Base-by-base conservation (phyloP, 2,113 vertebrate species). In the Rhabdomys dilectus region DNA sequence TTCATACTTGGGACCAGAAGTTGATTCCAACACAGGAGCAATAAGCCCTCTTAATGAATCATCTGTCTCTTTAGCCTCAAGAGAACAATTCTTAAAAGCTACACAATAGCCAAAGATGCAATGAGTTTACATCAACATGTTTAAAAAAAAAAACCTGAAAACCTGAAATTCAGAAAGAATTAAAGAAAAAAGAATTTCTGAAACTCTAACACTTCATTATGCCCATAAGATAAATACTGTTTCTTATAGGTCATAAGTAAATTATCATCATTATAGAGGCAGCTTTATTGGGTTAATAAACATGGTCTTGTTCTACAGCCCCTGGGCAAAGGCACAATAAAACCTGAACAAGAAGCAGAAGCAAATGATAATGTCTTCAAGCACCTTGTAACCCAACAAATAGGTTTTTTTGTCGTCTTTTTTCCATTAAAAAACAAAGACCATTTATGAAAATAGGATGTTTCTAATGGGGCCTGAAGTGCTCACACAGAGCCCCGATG, bases 271-370 rank as follows among this genome's bases (percentile, higher is more conserved):
- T 97, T 95, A 96, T 53, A 96, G 64, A 13, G 53, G 45, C 16
- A 92, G 82, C 92, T 97, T 98, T 96, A 97, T 73, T 96, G 73
- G 70, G 91, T 91, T 98, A 97, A 97, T 97, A 97, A 97, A 96
- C 91, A 94, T 66, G 87, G 13, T 66, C 89, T 93, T 85, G 29
- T 96, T 97, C 82, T 89, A 76, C 62, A 97, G 92, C 78, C 96
- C 7, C 16, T 72, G 84, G 94, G 89, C 78, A 97, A 93, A 87
- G 68, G 62, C 75, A 94, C 56, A 91, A 91, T 96, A 94, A 97
- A 98, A 94, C 34, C 34, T 77, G 85, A 93, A 93, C 86, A 92
- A 95, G 34, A 92, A 84, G 36, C 85, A 45, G 70, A 95, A 96
- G 29, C 91, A 45, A 95, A 97, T 56, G 56, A 85, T 96, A 95